Conservation (phyloP, 1,140 invertebrate species). For the Portunus trituberculatus region DNA sequence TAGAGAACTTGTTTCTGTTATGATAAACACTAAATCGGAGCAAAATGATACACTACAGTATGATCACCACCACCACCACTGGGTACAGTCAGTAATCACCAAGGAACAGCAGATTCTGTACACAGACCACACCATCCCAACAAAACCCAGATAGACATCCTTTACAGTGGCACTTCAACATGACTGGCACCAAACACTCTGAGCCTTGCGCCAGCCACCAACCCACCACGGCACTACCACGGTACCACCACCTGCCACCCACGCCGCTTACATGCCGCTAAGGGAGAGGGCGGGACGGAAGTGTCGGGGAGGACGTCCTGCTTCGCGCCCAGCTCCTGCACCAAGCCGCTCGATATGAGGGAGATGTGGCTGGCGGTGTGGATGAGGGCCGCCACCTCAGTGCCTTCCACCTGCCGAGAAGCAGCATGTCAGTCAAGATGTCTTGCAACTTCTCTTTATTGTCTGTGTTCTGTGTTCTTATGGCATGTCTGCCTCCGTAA, state of each 20-base stretch:
- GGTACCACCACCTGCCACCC: not conserved
- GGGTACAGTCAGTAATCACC: too few species aligned
- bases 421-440: not conserved
- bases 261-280: not conserved
- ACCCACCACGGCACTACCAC: too few species aligned
- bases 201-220: too few species aligned
- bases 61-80: too few species aligned
- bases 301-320: conserved; percentile 71
- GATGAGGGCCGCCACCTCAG: conserved; percentile 71
- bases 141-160: too few species aligned
- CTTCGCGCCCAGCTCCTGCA: conserved; percentile 57
- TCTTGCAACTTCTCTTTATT: not conserved
- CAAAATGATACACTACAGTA: too few species aligned
- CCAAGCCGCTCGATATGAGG: conserved; percentile 61
- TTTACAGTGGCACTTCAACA: too few species aligned
- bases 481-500: not conserved
- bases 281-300: conserved; percentile 62
- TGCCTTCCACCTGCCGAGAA: conserved; percentile 55
- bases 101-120: too few species aligned
- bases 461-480: not conserved
- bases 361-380: conserved; percentile 76
- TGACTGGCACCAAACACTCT: too few species aligned
- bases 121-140: too few species aligned
- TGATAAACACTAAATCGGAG: too few species aligned
- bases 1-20: too few species aligned